Conservation (phyloP, 2,888 invertebrate genomes). For the Acleris laterana region DNA sequence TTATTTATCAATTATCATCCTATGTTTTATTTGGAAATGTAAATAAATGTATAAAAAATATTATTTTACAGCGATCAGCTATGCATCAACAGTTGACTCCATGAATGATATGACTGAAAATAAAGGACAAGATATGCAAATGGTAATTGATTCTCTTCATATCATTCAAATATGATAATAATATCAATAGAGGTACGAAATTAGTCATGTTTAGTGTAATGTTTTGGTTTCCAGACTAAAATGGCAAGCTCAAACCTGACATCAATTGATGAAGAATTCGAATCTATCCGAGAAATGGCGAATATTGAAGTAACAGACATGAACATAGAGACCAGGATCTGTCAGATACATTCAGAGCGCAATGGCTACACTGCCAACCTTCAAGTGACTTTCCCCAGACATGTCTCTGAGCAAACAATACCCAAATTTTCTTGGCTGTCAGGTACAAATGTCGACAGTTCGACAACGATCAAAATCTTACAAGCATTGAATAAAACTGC, state of each 20-base stretch:
- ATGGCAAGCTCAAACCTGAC: conserved; percentile 62
- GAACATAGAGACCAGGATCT: conserved; percentile 84
- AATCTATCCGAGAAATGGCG: conserved; percentile 79
- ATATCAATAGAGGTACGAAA: not conserved
- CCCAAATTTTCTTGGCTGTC: conserved; percentile 80
- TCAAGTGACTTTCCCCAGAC: conserved; percentile 85
- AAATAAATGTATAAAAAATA: not conserved
- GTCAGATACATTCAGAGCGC: conserved; percentile 83
- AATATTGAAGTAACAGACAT: conserved; percentile 83
- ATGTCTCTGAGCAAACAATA: conserved; percentile 74
- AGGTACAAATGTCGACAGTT: conserved; percentile 87
- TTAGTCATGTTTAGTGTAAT: too few relatives aligned
- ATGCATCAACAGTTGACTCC: conserved; percentile 73
- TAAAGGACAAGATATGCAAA: conserved; percentile 70
- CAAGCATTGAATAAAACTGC: conserved; percentile 93
- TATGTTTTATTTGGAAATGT: too few relatives aligned
- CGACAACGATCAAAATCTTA: conserved; percentile 88
- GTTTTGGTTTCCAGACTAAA: conserved; percentile 62
- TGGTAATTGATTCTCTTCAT: conserved; percentile 53
- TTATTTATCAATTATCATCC: too few relatives aligned
- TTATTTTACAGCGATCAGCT: conserved; percentile 68
- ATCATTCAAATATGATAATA: too few relatives aligned
- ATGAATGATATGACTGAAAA: conserved; percentile 69
- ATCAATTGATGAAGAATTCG: conserved; percentile 79
- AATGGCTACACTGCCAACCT: conserved; percentile 82